A percentile compares a stretch with the other conserved stretches of the same genome.
phyloP scores from a whole-genome alignment of 2,113 vertebrate species.

The Callocephalon fimbriatum region DNA sequence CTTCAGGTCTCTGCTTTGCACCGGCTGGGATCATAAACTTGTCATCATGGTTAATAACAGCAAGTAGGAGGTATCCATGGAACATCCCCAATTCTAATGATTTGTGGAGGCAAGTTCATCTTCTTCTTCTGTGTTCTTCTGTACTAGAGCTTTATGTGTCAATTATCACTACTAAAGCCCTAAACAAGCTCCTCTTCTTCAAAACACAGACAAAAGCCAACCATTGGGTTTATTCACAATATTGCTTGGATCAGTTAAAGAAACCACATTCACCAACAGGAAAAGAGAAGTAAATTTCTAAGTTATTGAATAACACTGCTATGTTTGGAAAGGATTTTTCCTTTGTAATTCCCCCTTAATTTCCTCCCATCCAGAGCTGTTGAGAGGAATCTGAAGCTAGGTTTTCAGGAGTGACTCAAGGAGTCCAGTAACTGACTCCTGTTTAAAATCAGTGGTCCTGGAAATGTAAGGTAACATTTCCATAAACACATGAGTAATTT shows the following conservation, averaged over 20 bases:
- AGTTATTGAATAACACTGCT: constrained; percentile 57
- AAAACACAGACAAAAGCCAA: constrained; percentile 34
- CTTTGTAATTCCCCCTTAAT: constrained; percentile 56
- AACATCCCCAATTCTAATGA: not conserved
- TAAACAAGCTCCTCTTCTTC: constrained; percentile 18
- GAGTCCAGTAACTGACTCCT: constrained; percentile 13
- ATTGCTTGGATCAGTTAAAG: constrained; percentile 47
- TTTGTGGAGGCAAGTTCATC: not conserved
- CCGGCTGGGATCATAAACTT: not conserved
- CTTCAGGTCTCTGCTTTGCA: not conserved
- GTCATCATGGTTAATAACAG: not conserved
- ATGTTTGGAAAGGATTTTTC: constrained; percentile 56
- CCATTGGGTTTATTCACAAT: constrained; percentile 22
- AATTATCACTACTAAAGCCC: not conserved
- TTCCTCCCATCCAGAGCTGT: constrained; percentile 36
- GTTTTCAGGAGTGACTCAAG: constrained; percentile 14
- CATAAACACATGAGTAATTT: constrained; percentile 16
- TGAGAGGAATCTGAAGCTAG: constrained; percentile 17
- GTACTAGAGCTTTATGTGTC: not conserved
- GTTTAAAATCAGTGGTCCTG: constrained; percentile 28
- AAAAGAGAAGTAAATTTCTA: constrained; percentile 52
- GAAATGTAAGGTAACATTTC: constrained; percentile 41
- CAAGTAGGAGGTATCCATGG: not conserved
- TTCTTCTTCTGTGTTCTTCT: not conserved
- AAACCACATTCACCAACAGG: constrained; percentile 51